Evolutionary conservation across 2,113 vertebrate species (phyloP).

Genomic region (Sardina pilchardus): DNA sequence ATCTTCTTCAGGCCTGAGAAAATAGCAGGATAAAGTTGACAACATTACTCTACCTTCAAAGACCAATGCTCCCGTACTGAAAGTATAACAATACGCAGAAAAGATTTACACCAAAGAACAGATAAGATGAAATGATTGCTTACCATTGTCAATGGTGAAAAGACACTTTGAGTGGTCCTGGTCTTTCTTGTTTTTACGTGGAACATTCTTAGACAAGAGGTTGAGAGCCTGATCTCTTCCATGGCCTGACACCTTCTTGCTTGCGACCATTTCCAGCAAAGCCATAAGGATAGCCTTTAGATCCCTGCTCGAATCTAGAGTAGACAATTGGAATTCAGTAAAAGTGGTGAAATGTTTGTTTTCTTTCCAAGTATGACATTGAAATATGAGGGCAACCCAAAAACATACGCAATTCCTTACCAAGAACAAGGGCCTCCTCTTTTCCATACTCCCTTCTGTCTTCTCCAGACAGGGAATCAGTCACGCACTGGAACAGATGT

Average conservation of each 20-base stretch:
- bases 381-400: background rate
- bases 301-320: conserved; percentile 84
- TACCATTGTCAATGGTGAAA: conserved; percentile 90
- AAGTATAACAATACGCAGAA: background rate
- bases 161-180: conserved; percentile 79
- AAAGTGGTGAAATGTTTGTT: background rate
- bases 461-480: conserved; percentile 83
- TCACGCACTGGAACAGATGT: conserved; percentile 88
- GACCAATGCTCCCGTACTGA: background rate
- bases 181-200: conserved; percentile 79
- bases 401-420: conserved; percentile 63
- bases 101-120: background rate
- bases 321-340: background rate
- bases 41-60: background rate
- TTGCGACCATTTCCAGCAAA: conserved; percentile 88
- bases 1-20: conserved; percentile 90
- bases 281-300: conserved; percentile 81
- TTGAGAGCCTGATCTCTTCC: conserved; percentile 93
- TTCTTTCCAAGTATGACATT: background rate
- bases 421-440: conserved; percentile 87
- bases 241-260: conserved; percentile 88
- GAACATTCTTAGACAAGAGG: conserved; percentile 90
- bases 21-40: background rate
- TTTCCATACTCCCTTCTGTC: conserved; percentile 86
- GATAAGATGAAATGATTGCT: conserved; percentile 40